These are phyloP conservation scores for Leptopterna dolabrata DNA, from an alignment of 2,888 invertebrate genomes.

Conservation along the genomic window DNA sequence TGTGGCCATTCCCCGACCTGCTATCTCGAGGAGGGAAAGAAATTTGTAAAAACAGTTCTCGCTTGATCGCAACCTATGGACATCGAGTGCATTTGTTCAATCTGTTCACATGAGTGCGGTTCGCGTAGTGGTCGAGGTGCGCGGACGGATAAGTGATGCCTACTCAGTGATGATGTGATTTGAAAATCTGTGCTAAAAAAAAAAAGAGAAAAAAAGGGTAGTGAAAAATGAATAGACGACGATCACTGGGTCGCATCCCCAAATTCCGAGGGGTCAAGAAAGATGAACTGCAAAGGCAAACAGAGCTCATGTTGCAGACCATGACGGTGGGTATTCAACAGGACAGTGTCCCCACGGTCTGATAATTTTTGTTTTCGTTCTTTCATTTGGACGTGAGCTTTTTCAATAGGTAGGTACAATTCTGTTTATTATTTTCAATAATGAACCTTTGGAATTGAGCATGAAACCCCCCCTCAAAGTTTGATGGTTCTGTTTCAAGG, in stretches of 20 bases:
- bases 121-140: background rate
- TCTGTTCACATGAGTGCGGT: background rate
- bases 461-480: no score
- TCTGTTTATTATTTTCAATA: no score
- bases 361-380: background rate
- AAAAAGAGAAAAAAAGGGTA: background rate
- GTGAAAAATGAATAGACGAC: constrained; percentile 14
- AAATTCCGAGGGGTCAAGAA: constrained; percentile 81
- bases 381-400: background rate
- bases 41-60: background rate
- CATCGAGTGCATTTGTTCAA: background rate
- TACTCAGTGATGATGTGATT: background rate
- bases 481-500: no score
- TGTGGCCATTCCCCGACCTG: constrained; percentile 14
- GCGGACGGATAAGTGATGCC: background rate
- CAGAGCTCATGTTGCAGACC: constrained; percentile 78
- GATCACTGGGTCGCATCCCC: constrained; percentile 53
- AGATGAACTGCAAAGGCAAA: constrained; percentile 78
- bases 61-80: background rate
- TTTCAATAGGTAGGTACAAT: no score
- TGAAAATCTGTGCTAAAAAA: background rate
- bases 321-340: constrained; percentile 79
- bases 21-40: background rate
- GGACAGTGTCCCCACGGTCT: background rate
- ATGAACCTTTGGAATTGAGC: no score